Percentiles rank a stretch among this genome's conserved stretches.
phyloP scores from a whole-genome alignment of 2,113 vertebrate genomes.

The Desmodus rotundus region DNA sequence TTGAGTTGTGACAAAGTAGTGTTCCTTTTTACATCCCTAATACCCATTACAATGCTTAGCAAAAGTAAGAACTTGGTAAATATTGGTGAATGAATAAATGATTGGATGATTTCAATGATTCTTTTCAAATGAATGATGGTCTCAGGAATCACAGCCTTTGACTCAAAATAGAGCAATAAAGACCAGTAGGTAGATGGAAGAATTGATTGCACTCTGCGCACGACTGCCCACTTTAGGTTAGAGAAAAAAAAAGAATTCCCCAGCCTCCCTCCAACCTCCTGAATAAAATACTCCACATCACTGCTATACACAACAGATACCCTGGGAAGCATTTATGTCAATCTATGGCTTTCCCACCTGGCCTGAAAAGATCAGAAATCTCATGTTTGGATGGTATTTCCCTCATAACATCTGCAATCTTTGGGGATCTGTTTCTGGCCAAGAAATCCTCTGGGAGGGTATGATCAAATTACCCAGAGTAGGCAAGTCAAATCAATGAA shows the following conservation, averaged over 20 bases:
- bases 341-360: neutral
- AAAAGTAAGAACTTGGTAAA: neutral
- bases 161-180: neutral
- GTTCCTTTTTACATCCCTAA: neutral
- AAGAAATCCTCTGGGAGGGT: neutral
- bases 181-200: neutral
- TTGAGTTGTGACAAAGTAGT: neutral
- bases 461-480: neutral
- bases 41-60: neutral
- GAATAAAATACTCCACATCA: neutral
- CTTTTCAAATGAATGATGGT: neutral
- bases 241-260: neutral
- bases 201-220: neutral
- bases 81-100: neutral
- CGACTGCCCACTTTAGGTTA: neutral
- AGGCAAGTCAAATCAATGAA: neutral
- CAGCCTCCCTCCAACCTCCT: neutral
- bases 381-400: neutral
- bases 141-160: neutral
- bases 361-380: neutral
- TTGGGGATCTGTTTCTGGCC: neutral
- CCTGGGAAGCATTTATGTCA: neutral
- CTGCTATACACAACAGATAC: neutral
- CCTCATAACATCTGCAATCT: neutral
- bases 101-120: neutral